Evolutionary conservation across 2,113 vertebrate genomes (phyloP), one percentile per base, ranked within the genome.

Genomic region (Tychaedon coryphoeus): DNA sequence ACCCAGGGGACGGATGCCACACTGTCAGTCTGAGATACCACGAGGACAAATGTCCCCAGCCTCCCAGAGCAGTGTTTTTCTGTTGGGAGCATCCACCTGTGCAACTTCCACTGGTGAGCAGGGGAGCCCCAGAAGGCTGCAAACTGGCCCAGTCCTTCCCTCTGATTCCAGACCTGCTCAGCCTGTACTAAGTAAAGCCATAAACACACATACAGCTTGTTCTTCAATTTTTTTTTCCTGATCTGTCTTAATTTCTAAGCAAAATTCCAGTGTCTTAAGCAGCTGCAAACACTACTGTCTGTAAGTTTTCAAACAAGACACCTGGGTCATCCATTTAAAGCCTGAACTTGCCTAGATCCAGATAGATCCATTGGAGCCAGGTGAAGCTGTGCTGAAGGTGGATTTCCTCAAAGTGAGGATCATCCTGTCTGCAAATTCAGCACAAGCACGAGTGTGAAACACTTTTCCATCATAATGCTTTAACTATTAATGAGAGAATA

Each of bases 201-300:
- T 5, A 54, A 11, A 60, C 25, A 71, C 19, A 25, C 22, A 31
- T 2, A 11, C 33, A 81, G 13, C 38, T 31, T 33, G 14, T 11
- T n/a, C 5, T 19, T 57, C 18, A 15, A 2, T 8, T 10, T 19
- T 29, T 57, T 45, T 42, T 17, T 1, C 5, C 33, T 42, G 1
- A n/a, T 34, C 25, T 60, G 13, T 60, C 56, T 61, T 28, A 82
- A 38, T 54, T 92, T 87, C 42, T 50, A 40, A 22, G 14, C 34
- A 70, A 64, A 90, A 31, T 36, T 51, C 23, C 14, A 1, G 0
- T 70, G 8, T 62, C 67, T 79, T 66, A 51, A 86, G 33, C 29
- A 61, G 26, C 34, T 83, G 3, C 43, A 40, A 71, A 70, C 31
- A 86, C 15, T 3, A 0, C 19, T 74, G 34, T 19, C 29, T 70